phyloP scores from a whole-genome alignment of 1,140 invertebrate genomes.

The Penaeus japonicus region DNA sequence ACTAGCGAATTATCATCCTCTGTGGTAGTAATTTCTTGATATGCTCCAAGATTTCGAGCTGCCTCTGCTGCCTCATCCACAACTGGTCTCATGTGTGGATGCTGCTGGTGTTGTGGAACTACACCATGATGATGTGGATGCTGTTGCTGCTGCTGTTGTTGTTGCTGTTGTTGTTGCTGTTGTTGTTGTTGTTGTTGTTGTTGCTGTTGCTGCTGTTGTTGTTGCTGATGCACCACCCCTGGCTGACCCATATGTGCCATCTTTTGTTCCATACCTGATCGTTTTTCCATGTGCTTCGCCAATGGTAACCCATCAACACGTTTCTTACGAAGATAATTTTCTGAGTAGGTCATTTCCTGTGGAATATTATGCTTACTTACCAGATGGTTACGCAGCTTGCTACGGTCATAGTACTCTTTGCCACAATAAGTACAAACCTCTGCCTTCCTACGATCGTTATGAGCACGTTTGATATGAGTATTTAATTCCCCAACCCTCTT shows the following conservation, averaged over 20 bases:
- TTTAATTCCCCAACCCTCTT: constrained; percentile 58
- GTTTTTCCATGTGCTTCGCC: constrained; percentile 57
- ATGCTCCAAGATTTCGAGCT: constrained; percentile 52
- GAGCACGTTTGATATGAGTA: constrained; percentile 58
- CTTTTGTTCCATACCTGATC: constrained; percentile 43
- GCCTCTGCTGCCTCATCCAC: constrained; percentile 57
- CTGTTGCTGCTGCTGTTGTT: constrained; percentile 34
- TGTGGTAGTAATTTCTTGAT: constrained; percentile 50
- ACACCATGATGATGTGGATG: constrained; percentile 40
- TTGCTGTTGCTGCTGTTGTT: constrained; percentile 33
- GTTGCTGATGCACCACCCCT: constrained; percentile 48
- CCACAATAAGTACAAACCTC: constrained; percentile 58
- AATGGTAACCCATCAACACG: constrained; percentile 56
- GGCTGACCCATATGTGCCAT: constrained; percentile 34
- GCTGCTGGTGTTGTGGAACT: constrained; percentile 38
- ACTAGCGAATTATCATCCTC: constrained; percentile 58
- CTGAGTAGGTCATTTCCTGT: constrained; percentile 58
- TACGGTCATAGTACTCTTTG: constrained; percentile 59
- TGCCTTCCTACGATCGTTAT: constrained; percentile 59
- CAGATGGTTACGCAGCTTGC: constrained; percentile 58
- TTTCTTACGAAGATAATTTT: constrained; percentile 59
- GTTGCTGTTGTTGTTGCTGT: constrained; percentile 39
- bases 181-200: constrained; percentile 40
- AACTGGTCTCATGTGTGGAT: constrained; percentile 46
- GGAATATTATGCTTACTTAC: constrained; percentile 59